Evolutionary conservation across 2,113 vertebrate genomes (phyloP), one percentile per base, ranked within the genome.

Genomic region (Ochotona curzoniae): DNA sequence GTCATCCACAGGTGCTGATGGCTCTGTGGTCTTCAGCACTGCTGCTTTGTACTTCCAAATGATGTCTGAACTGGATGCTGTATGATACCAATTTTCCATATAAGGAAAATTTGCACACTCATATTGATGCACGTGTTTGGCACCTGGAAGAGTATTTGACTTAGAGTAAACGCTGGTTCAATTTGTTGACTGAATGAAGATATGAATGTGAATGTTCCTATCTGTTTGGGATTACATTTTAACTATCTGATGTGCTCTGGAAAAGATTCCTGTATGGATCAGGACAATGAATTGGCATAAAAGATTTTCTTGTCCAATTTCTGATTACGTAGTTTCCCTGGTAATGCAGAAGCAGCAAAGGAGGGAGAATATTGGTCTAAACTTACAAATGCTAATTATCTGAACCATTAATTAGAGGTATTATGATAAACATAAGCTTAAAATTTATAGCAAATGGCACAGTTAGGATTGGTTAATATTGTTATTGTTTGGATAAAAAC

Each of bases 181-280:
- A 54, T 70, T 9, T 91, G n/a, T 49, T 64, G 51, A 51, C 51
- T 54, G 35, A 80, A 28, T 74, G 15, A 84, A 47, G 21, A 63
- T 74, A 88, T 80, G 76, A 28, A 91, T 78, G 32, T 83, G 23
- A 87, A 30, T 71, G 5, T 93, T 86, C 8, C n/a, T 78, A 44
- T 70, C 32, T 70, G 30, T 76, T 80, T 76, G 81, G 54, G 69
- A 83, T 80, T 38, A 80, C 60, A 69, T n/a, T 88, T 91, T 88
- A 67, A 84, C 54, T n/a, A 26, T 44, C n/a, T 49, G 7, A n/a
- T 66, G n/a, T 83, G 38, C 73, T 63, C 13, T 44, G 26, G 38
- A 70, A 69, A 75, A 44, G 3, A 28, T 67, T 78, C 91, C 25
- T 51, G 1, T 38, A 21, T 54, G 17, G 21, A 67, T 64, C 54